Conservation (phyloP, 1,140 invertebrate species). For the Drosophila pandora region DNA sequence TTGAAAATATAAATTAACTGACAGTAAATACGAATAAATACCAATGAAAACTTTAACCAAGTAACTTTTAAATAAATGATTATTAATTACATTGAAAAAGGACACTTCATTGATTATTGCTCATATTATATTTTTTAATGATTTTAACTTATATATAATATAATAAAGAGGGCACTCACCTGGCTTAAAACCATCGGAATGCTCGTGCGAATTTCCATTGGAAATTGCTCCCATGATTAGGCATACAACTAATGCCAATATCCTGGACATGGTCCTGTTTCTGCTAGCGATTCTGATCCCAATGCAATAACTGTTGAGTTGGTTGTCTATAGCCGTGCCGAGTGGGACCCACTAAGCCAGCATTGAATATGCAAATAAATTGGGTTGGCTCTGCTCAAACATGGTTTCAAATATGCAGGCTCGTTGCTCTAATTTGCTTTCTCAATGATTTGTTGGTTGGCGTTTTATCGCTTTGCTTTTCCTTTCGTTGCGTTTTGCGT, state of each 20-base stretch:
- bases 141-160: neutral
- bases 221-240: conserved; percentile 56
- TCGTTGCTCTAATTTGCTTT: conserved; percentile 21
- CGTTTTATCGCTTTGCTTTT: conserved; percentile 41
- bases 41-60: neutral
- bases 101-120: neutral
- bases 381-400: conserved; percentile 62
- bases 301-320: conserved; percentile 23
- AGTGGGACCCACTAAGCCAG: conserved; percentile 31
- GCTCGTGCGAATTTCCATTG: conserved; percentile 59
- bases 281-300: conserved; percentile 17
- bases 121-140: neutral
- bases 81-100: neutral
- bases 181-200: conserved; percentile 77
- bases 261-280: conserved; percentile 30
- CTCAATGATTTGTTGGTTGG: conserved; percentile 12
- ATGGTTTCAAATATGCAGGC: conserved; percentile 55
- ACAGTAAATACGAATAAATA: neutral
- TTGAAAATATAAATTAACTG: conserved; percentile 10
- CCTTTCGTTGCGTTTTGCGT: conserved; percentile 24
- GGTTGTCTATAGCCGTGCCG: conserved; percentile 18
- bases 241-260: conserved; percentile 34
- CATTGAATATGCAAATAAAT: conserved; percentile 68
- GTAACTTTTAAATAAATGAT: neutral
- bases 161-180: conserved; percentile 42